phyloP scores from a whole-genome alignment of 2,113 vertebrate species.

The Nesogale talazaci region DNA sequence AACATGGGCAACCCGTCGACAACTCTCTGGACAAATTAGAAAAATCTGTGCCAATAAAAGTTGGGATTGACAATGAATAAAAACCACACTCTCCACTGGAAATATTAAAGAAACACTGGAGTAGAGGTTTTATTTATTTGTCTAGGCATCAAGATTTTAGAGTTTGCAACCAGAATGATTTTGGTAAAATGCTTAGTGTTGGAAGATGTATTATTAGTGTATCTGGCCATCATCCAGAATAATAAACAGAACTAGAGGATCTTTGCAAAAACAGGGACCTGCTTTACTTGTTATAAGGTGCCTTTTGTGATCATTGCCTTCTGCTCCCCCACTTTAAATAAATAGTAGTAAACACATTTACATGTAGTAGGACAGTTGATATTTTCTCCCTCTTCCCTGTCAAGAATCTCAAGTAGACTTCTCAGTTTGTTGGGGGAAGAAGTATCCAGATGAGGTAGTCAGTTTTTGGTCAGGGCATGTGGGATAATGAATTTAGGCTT shows the following conservation, averaged over 20 bases:
- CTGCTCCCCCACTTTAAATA: background rate
- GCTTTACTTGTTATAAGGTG: background rate
- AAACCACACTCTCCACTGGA: slow-evolving; percentile 63
- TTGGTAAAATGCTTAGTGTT: slow-evolving; percentile 17
- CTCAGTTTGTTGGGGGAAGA: background rate
- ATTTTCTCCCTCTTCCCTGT: background rate
- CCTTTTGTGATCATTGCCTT: background rate
- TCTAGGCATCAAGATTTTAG: slow-evolving; percentile 39
- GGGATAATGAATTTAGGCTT: background rate
- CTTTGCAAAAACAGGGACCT: background rate
- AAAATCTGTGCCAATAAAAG: slow-evolving; percentile 26
- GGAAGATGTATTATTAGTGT: background rate
- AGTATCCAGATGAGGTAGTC: background rate
- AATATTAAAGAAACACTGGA: slow-evolving; percentile 26
- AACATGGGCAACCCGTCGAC: slow-evolving; percentile 51
- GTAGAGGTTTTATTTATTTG: slow-evolving; percentile 34
- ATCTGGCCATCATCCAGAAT: background rate
- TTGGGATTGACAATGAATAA: slow-evolving; percentile 34
- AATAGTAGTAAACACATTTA: background rate
- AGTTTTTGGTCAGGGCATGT: background rate
- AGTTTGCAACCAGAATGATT: background rate
- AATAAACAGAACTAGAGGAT: background rate
- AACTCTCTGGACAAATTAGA: slow-evolving; percentile 46
- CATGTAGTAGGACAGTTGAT: background rate
- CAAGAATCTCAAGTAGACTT: background rate